Base-by-base conservation (phyloP, 2,113 vertebrate species). In the Butorides virescens region DNA sequence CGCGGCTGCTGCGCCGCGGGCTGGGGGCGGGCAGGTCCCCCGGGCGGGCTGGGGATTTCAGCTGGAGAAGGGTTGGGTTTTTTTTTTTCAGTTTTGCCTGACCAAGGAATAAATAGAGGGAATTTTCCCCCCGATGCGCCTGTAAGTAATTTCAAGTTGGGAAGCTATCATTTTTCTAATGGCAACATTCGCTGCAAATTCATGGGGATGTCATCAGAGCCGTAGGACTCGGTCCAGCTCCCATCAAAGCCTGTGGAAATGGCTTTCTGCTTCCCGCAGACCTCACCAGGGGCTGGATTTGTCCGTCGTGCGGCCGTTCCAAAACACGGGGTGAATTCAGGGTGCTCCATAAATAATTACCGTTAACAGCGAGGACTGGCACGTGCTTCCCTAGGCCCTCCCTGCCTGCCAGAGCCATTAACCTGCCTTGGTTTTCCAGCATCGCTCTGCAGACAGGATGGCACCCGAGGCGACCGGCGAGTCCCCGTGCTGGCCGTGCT, bases 1-100 rank as follows among this genome's bases (percentile, higher is more conserved):
- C 23, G 56, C 0, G 3, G 62, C 58, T 26, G 61, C 62, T 0
- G 14, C 42, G 58, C 46, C 0, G 1, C 1, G 1, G 56, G n/a
- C 32, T 11, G 71, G 65, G 63, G 30, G 55, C 5, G 2, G 2
- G 78, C 4, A 2, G n/a, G 26, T 65, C 66, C 76, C 8, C 0
- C 2, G 2, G 59, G 30, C 8, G 13, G 59, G 55, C 46, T 66
- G 90, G 13, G 47, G 58, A 55, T 15, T 56, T 47, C 86, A 23
- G 46, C 39, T 10, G 16, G 13, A 61, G 42, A 4, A 47, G 39
- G 11, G 39, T 42, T 42, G 39, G 39, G 27, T 14, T 44, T 30
- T 4, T 44, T 34, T 30, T 34, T 46, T 34, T 16, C 62, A 2
- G 3, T 19, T 26, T 63, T 71, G 63, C 61, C 80, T 29, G 77